Conservation (phyloP, 2,797 vertebrate species). For the Rhabdomys pumilio region DNA sequence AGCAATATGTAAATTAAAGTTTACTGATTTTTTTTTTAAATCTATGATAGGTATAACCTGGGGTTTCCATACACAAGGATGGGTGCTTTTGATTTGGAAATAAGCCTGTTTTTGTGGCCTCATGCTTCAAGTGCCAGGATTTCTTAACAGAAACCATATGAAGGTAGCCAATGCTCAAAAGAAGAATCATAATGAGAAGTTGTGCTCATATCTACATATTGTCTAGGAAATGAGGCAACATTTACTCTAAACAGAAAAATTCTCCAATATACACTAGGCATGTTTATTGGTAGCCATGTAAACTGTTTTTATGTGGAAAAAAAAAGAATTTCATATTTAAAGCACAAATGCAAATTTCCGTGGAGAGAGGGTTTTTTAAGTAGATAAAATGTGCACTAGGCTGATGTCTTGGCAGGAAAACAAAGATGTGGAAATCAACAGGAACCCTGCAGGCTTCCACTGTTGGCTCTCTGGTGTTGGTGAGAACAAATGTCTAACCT, state of each 20-base stretch:
- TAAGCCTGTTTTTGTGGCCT: not conserved
- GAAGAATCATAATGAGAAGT: slow-evolving; percentile 17
- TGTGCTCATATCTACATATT: not conserved
- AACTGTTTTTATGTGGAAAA: not conserved
- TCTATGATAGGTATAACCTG: not conserved
- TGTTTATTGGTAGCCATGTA: slow-evolving; percentile 4
- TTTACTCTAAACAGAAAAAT: slow-evolving; percentile 33
- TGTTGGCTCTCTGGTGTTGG: slow-evolving; percentile 43
- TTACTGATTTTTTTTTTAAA: not conserved
- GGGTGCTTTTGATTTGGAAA: slow-evolving; percentile 24
- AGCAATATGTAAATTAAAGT: slow-evolving; percentile 21
- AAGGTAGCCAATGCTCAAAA: slow-evolving; percentile 4
- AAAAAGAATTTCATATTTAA: slow-evolving; percentile 27
- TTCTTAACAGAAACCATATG: slow-evolving; percentile 20
- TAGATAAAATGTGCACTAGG: slow-evolving; percentile 27
- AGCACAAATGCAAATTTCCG: not conserved
- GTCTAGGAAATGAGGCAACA: slow-evolving; percentile 25
- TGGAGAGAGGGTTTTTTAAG: slow-evolving; percentile 34
- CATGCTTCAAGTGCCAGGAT: not conserved
- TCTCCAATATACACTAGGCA: not conserved
- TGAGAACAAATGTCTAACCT: not conserved
- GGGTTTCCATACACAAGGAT: not conserved
- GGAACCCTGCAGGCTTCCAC: not conserved
- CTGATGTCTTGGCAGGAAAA: slow-evolving; percentile 49
- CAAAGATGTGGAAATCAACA: not conserved